These are phyloP conservation scores for Nemapogon koenigi DNA, from an alignment of 2,888 invertebrate species.

Conservation along the genomic window DNA sequence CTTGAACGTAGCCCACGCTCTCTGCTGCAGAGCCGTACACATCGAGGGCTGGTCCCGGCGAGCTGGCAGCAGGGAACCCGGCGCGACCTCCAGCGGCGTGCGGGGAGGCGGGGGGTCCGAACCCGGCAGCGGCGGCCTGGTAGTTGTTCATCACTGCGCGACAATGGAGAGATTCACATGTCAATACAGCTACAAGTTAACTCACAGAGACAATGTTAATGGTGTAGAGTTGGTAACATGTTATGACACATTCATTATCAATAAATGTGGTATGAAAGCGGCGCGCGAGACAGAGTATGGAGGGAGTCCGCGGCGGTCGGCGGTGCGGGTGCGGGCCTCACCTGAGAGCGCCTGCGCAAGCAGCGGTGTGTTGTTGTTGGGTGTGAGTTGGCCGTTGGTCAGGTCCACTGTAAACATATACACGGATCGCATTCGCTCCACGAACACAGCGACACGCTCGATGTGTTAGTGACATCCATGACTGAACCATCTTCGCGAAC, in stretches of 20 bases:
- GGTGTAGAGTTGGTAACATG: no score
- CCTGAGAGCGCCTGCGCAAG: constrained; percentile 96
- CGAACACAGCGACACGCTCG: constrained; percentile 31
- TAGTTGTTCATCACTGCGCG: constrained; percentile 94
- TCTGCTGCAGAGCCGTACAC: constrained; percentile 92
- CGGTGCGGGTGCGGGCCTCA: constrained; percentile 49
- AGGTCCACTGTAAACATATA: constrained; percentile 89
- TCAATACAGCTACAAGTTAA: no score
- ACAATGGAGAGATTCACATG: no score
- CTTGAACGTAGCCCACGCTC: constrained; percentile 94
- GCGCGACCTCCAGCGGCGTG: constrained; percentile 76
- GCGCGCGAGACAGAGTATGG: neutral
- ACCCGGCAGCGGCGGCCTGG: constrained; percentile 83
- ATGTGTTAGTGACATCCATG: constrained; percentile 48
- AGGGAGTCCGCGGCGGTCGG: neutral
- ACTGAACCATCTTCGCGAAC: constrained; percentile 53
- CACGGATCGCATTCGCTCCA: constrained; percentile 66
- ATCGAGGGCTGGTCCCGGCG: constrained; percentile 90
- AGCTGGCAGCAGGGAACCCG: constrained; percentile 90
- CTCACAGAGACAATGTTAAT: no score
- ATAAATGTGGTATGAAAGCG: no score
- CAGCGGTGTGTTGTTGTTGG: constrained; percentile 95
- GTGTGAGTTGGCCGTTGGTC: constrained; percentile 94
- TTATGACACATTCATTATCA: no score
- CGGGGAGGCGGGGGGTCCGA: constrained; percentile 84